Conservation (phyloP, 2,888 invertebrate species). For the Julus scanicus region DNA sequence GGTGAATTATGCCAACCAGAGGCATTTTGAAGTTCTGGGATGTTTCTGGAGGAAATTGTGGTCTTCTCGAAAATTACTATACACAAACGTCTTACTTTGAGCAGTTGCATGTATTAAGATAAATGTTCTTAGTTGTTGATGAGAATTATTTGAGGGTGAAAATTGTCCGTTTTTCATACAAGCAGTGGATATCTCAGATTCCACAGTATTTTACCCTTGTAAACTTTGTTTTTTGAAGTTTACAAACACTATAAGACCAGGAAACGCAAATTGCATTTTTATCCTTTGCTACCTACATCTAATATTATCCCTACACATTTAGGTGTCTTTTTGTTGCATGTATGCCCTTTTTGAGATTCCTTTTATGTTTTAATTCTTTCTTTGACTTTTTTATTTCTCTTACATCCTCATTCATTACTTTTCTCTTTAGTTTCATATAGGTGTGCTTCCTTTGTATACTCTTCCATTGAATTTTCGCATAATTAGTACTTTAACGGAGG, state of each 20-base stretch:
- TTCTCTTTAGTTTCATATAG: conserved; percentile 40
- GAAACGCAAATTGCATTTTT: too few species aligned
- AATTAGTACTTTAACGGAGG: conserved; percentile 49
- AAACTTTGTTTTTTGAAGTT: neutral
- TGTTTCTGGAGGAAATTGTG: too few species aligned
- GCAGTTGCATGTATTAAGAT: conserved; percentile 5
- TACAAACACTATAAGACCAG: too few species aligned
- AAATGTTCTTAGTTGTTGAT: neutral
- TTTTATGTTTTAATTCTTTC: conserved; percentile 4
- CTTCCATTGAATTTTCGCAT: conserved; percentile 51
- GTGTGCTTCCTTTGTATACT: conserved; percentile 46
- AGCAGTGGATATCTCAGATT: neutral
- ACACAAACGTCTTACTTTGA: neutral
- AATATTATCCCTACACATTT: neutral
- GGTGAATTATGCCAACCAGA: too few species aligned
- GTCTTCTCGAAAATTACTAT: too few species aligned
- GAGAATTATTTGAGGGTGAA: neutral
- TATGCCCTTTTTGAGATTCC: neutral
- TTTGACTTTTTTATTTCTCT: neutral
- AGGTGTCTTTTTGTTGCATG: neutral
- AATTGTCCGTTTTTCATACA: neutral
- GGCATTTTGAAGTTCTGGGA: too few species aligned
- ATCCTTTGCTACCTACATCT: neutral
- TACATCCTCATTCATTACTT: conserved; percentile 20
- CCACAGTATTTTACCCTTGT: neutral